Evolutionary conservation across 2,113 vertebrate genomes (phyloP), one percentile per base, ranked within the genome.

Genomic region (Euleptes europaea): DNA sequence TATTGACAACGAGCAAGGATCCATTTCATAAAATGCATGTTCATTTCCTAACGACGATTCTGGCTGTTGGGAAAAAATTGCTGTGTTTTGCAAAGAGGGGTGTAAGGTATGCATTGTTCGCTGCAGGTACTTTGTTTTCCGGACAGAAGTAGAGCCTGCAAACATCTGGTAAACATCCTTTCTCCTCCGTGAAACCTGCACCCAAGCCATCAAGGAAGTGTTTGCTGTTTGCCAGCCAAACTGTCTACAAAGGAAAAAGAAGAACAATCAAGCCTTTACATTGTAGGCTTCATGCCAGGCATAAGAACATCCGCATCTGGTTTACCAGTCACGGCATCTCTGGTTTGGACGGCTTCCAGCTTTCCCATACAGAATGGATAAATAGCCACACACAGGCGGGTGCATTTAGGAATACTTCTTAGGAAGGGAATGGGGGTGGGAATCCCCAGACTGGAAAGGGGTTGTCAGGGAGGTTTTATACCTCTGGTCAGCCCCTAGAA

Each of bases 231-330:
- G 75, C 33, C 40, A 71, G 67, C 42, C 66, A 83, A 82, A 51
- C 81, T 81, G 31, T 54, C 57, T 83, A 40, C 38, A 82, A 66
- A 84, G 84, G 81, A 84, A 86, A 73, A 76, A 63, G 81, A 42
- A 44, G 70, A 88, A 89, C 80, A 81, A 89, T 80, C 40, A 19
- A 67, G 77, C 38, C 51, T 83, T 82, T 72, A 33, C 35, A 40
- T 70, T 67, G 35, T 67, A 13, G 76, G 60, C 44, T 78, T 77
- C 35, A 44, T 70, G 35, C 47, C 66, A 75, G 51, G 69, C 49
- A 49, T 54, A 77, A 44, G 33, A 54, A 85, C 35, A 73, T 40
- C 80, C 65, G 35, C 49, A 42, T 88, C 80, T 88, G 77, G 72
- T 84, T 54, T 85, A 44, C 80, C 73, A 78, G 14, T 82, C 76